Conservation (phyloP, 2,888 invertebrate species). For the Ecliptopera silaceata region DNA sequence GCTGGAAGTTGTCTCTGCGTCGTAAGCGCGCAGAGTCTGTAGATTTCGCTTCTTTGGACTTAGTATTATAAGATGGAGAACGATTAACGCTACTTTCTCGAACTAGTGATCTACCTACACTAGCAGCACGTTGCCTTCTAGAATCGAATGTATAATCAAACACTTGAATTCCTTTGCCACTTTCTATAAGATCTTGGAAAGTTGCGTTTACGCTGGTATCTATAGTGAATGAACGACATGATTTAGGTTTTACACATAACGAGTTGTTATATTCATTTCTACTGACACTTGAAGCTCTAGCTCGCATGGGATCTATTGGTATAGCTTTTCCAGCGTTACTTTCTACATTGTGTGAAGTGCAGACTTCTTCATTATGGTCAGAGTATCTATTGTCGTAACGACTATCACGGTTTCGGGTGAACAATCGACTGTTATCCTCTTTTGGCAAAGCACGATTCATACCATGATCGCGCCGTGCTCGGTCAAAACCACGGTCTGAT, state of each 20-base stretch:
- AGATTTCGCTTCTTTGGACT: conserved; percentile 6
- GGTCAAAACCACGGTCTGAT: conserved; percentile 26
- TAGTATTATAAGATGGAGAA: conserved; percentile 3
- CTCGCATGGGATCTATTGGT: conserved; percentile 13
- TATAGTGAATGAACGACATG: conserved; percentile 62
- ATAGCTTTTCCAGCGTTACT: conserved; percentile 45
- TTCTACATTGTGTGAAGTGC: conserved; percentile 43
- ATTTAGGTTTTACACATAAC: conserved; percentile 51
- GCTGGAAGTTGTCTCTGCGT: conserved; percentile 51
- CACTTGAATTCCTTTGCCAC: conserved; percentile 43
- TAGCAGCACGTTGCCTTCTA: conserved; percentile 63
- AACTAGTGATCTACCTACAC: conserved; percentile 62
- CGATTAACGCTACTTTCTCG: conserved; percentile 41
- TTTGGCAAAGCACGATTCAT: conserved; percentile 24
- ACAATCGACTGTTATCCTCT: conserved; percentile 37
- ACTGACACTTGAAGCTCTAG: conserved; percentile 41
- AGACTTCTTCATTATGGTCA: conserved; percentile 41
- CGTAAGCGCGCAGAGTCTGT: conserved; percentile 47
- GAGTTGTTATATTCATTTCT: conserved; percentile 43
- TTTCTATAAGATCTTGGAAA: conserved; percentile 57
- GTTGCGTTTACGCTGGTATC: conserved; percentile 68
- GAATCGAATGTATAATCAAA: conserved; percentile 52
- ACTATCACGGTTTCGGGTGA: conserved; percentile 41
- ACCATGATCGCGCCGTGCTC: conserved; percentile 29
- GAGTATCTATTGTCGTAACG: conserved; percentile 43